Evolutionary conservation across 2,888 invertebrate genomes (phyloP).

Genomic region (Cephalotes varians): DNA sequence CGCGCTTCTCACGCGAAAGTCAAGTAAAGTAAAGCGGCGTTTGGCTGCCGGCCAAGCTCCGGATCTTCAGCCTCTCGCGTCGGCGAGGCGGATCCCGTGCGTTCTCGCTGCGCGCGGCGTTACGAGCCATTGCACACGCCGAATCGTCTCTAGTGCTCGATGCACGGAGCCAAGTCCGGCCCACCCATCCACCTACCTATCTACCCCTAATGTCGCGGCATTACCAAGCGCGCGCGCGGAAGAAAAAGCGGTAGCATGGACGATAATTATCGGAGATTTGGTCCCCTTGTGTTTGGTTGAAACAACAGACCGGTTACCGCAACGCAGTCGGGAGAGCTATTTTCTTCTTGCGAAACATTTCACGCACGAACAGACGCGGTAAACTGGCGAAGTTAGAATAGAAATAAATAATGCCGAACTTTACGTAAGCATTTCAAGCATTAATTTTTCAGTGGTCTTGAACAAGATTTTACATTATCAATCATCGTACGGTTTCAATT

Average conservation of each 20-base stretch:
- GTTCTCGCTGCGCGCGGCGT: constrained; percentile 74
- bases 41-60: constrained; percentile 82
- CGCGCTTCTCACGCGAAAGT: constrained; percentile 70
- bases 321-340: neutral
- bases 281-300: neutral
- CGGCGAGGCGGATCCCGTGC: constrained; percentile 57
- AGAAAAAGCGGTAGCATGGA: constrained; percentile 67
- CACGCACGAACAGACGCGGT: constrained; percentile 2
- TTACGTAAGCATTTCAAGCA: neutral
- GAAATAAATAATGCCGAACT: neutral
- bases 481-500: neutral
- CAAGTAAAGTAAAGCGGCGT: constrained; percentile 81
- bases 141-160: constrained; percentile 81
- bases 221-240: constrained; percentile 63
- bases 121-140: constrained; percentile 83
- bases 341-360: constrained; percentile 2
- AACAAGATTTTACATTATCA: neutral
- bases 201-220: constrained; percentile 76
- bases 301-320: neutral
- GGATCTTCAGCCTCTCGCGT: constrained; percentile 75
- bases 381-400: too few relatives aligned
- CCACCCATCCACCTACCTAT: constrained; percentile 72
- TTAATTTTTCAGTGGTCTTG: neutral
- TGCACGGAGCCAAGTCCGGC: constrained; percentile 76
- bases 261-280: constrained; percentile 74